A percentile compares a stretch with the other conserved stretches of the same genome.
Conservation (phyloP, 2,113 vertebrate genomes). For the Malurus melanocephalus region DNA sequence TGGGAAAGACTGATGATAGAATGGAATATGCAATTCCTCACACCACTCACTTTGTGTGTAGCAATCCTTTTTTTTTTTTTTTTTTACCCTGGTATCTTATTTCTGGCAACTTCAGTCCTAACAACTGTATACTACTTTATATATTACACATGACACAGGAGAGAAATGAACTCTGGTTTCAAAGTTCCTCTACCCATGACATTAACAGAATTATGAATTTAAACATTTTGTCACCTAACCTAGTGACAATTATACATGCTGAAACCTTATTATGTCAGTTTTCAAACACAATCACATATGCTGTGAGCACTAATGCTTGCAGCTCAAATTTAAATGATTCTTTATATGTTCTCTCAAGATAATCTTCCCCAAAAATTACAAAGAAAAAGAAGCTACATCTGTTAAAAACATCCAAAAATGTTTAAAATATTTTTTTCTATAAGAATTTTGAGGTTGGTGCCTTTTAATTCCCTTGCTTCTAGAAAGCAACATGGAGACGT, state of each 20-base stretch:
- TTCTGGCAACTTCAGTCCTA: neutral
- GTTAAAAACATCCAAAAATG: neutral
- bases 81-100: neutral
- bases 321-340: neutral
- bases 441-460: neutral
- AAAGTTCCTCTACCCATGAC: accelerated
- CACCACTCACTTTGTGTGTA: neutral
- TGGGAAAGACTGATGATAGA: neutral
- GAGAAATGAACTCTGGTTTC: neutral
- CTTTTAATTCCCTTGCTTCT: neutral
- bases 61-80: neutral
- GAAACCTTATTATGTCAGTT: neutral
- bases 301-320: neutral
- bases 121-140: neutral
- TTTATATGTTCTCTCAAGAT: neutral
- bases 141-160: neutral
- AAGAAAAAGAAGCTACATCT: neutral
- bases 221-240: neutral
- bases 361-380: neutral
- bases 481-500: neutral
- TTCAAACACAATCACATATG: neutral
- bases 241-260: neutral
- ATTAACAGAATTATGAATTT: neutral
- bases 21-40: neutral
- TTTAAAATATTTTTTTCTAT: neutral